Base-by-base conservation (phyloP, 2,888 invertebrate genomes). In the Rhamphomyia laevipes region DNA sequence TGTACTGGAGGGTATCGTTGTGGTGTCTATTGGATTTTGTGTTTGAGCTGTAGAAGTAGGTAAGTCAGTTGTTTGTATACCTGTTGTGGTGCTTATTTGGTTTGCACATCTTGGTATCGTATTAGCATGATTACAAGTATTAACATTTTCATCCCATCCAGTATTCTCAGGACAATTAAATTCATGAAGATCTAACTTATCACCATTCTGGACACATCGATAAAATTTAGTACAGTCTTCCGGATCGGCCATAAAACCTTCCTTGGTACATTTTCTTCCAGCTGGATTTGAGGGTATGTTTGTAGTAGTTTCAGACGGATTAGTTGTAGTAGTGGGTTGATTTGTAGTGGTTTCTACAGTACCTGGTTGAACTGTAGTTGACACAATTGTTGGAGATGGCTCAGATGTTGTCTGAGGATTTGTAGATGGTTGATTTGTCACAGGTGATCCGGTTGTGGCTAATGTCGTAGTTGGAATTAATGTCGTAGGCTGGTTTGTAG, bases 191-290 rank as follows among this genome's bases (percentile, higher is more conserved):
- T 60, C 69, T 54, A 64, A 75, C 2, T 67, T 69, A 12, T 59
- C 54, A 2, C 72, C 71, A 46, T 70, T 66, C 44, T 69, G 66
- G 1, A 72, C 71, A 55, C 80, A 80, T 42, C 78, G 71, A 53
- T 77, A 77, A 62, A 78, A 80, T 55, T 75, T 77, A 49, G 65
- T 74, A 55, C 80, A 80, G 55, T 79, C 71, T 4, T 67, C 54
- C 1, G 64, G 61, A 62, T 74, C 72, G 0, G 68, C 63, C 51
- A 71, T 60, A 59, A 70, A 74, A 35, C 74, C 75, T 55, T 73
- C 74, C 3, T 55, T 46, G 0, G 56, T 59, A 51, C 74, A 74
- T 37, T 57, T 57, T 42, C 33, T 31, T 5, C 18, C 41, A 23
- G 40, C 17, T 42, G 62, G 59, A 49, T 61, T 63, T 4, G 60